Percentiles rank a stretch among this genome's conserved stretches.
Conservation (phyloP, 2,113 vertebrate genomes). For the Ophthalmolycus amberensis region DNA sequence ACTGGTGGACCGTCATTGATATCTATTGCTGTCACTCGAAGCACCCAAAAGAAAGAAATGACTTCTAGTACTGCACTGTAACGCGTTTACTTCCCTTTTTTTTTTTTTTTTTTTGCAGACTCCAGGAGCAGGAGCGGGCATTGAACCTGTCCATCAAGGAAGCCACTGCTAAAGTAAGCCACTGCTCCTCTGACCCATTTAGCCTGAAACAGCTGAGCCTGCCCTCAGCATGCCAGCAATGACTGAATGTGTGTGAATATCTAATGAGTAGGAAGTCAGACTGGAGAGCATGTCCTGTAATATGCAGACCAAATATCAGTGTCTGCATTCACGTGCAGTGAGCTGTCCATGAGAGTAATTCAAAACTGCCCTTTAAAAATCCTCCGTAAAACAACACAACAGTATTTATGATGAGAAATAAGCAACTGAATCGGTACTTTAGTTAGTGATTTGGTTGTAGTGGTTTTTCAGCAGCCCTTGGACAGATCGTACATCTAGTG, state of each 20-base stretch:
- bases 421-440: neutral
- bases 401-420: neutral
- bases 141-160: slow-evolving; percentile 87
- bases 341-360: slow-evolving; percentile 3
- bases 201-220: slow-evolving; percentile 10
- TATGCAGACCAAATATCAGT: slow-evolving; percentile 37
- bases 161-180: slow-evolving; percentile 89
- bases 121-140: slow-evolving; percentile 86
- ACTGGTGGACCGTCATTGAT: neutral
- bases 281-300: slow-evolving; percentile 42
- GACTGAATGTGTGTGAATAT: slow-evolving; percentile 54
- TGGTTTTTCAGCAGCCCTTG: neutral
- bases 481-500: neutral
- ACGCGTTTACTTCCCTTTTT: slow-evolving; percentile 56
- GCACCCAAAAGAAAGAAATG: neutral
- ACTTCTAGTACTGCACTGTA: neutral
- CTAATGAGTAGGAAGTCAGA: slow-evolving; percentile 39
- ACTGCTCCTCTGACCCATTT: slow-evolving; percentile 24
- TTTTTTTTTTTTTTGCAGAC: slow-evolving; percentile 82
- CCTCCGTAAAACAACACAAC: neutral
- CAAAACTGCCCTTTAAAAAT: slow-evolving; percentile 1
- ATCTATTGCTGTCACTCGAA: neutral
- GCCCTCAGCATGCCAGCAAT: neutral
- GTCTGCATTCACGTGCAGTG: slow-evolving; percentile 36
- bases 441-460: neutral